These are phyloP conservation scores for Apamea epomidion DNA, from an alignment of 2,888 invertebrate species.

Conservation along the genomic window DNA sequence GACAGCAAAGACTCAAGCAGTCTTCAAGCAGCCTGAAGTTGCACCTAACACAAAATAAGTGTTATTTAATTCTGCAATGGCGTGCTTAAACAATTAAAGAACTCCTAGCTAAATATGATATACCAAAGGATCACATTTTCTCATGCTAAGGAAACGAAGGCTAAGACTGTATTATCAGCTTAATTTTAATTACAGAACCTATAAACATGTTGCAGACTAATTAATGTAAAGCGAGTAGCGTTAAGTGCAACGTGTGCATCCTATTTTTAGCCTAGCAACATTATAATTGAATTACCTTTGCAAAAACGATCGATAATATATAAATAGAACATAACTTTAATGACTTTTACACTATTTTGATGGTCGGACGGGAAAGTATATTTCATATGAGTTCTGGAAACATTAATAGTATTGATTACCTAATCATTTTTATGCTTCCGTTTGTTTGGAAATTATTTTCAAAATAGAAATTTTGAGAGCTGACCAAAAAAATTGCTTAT, in stretches of 20 bases:
- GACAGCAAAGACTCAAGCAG: no score
- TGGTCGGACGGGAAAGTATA: background rate
- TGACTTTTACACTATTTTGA: background rate
- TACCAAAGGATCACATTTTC: background rate
- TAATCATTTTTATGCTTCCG: background rate
- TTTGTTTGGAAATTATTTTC: background rate
- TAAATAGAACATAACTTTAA: background rate
- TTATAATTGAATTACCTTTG: background rate
- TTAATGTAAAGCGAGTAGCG: constrained; percentile 3
- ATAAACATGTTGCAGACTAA: constrained; percentile 4
- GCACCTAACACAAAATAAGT: background rate
- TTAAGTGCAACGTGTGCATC: background rate
- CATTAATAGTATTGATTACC: no score
- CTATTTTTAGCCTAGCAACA: constrained; percentile 6
- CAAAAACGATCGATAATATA: background rate
- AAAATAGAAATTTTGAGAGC: no score
- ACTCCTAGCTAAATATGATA: background rate
- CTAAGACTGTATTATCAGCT: background rate
- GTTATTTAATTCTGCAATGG: background rate
- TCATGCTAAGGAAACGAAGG: background rate
- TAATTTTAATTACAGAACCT: background rate
- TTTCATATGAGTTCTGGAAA: background rate
- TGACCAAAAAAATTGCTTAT: background rate
- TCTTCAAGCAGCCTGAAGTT: background rate
- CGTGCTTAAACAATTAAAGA: background rate